A percentile compares a stretch with the other conserved stretches of the same genome.
phyloP scores from a whole-genome alignment of 2,113 vertebrate species.

The Cyanoramphus novaezelandiae region DNA sequence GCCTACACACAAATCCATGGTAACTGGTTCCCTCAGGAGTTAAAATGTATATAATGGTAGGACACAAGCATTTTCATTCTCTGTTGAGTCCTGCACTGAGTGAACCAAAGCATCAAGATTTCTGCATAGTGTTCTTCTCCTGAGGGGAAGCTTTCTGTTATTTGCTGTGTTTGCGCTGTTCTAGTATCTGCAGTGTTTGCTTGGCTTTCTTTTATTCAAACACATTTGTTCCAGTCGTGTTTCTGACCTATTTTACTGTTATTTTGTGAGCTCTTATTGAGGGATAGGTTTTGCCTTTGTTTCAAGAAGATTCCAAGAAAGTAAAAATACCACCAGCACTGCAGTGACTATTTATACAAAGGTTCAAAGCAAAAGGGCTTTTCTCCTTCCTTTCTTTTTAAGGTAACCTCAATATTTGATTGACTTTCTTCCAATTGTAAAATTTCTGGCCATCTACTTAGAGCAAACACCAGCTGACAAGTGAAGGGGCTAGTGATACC shows the following conservation, averaged over 20 bases:
- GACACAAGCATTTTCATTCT: neutral
- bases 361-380: neutral
- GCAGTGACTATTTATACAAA: neutral
- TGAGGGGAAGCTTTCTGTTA: conserved; percentile 1
- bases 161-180: conserved; percentile 49
- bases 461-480: neutral
- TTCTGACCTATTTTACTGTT: conserved; percentile 53
- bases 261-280: neutral
- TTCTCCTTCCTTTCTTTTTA: neutral
- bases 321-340: neutral
- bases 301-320: neutral
- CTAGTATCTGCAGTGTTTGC: conserved; percentile 8
- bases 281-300: neutral
- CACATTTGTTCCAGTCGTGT: conserved; percentile 20
- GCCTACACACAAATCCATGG: neutral
- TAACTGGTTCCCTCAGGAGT: neutral
- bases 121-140: neutral
- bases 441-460: neutral
- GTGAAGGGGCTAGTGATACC: neutral
- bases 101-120: neutral
- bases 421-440: neutral
- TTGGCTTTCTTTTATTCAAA: conserved; percentile 46
- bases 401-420: neutral
- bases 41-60: neutral
- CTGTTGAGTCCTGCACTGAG: neutral